Evolutionary conservation across 37 sponge, comb jelly and placozoan species (phyloP).

Genomic region (Dysidea cf. avara): DNA sequence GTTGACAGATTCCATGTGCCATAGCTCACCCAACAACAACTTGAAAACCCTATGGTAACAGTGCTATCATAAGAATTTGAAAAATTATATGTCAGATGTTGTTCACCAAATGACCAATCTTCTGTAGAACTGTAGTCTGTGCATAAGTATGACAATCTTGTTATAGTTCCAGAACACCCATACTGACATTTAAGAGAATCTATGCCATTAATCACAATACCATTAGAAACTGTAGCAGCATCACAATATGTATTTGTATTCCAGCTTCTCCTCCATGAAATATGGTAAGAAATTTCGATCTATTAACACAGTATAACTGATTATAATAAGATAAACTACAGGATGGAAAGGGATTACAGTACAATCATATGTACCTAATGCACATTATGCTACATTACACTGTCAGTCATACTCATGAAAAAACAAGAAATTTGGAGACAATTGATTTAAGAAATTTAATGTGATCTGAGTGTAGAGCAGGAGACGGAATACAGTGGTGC

Average conservation of each 20-base stretch:
- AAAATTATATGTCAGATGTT: constrained; percentile 4
- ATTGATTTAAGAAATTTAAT: too few relatives aligned
- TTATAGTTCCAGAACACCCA: too few relatives aligned
- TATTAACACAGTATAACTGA: background rate
- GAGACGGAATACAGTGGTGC: too few relatives aligned
- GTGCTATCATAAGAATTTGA: background rate
- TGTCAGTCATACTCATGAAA: too few relatives aligned
- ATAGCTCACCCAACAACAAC: constrained; percentile 24
- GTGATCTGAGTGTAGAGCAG: too few relatives aligned
- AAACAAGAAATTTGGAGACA: too few relatives aligned
- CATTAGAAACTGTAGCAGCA: background rate
- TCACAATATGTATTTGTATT: background rate
- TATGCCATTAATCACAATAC: background rate
- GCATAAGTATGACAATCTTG: constrained; percentile 20
- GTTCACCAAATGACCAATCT: constrained; percentile 44
- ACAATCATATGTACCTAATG: too few relatives aligned
- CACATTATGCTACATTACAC: too few relatives aligned
- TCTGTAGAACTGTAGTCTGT: constrained; percentile 43
- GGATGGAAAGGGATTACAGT: too few relatives aligned
- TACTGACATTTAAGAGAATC: too few relatives aligned
- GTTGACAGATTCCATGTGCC: constrained; percentile 31
- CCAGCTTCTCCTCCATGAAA: constrained; percentile 16
- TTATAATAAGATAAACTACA: too few relatives aligned
- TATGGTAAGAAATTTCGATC: constrained; percentile 11
- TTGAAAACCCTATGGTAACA: constrained; percentile 12